Conservation (phyloP, 2,797 vertebrate species). For the Lagocephalus sceleratus region DNA sequence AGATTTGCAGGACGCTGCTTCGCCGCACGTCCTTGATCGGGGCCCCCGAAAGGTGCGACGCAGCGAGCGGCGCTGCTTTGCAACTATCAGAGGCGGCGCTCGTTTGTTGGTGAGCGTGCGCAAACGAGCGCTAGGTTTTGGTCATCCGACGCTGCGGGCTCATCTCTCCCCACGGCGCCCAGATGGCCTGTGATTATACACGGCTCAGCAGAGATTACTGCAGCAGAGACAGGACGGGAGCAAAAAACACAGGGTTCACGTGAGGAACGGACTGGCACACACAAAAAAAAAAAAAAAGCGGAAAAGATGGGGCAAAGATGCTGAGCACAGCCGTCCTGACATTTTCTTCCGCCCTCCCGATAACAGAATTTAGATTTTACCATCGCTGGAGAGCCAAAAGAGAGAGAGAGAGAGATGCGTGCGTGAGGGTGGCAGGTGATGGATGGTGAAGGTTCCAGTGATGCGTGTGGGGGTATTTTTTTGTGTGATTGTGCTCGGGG, state of each 20-base stretch:
- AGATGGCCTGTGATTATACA: slow-evolving; percentile 76
- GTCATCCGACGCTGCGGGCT: slow-evolving; percentile 68
- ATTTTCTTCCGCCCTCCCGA: background rate
- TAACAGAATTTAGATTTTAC: background rate
- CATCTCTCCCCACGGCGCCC: slow-evolving; percentile 68
- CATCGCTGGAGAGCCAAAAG: slow-evolving; percentile 9
- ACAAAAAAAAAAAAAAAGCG: slow-evolving; percentile 19
- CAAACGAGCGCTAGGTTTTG: slow-evolving; percentile 26
- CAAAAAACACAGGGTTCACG: slow-evolving; percentile 45
- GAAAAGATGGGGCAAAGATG: slow-evolving; percentile 2
- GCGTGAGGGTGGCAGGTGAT: slow-evolving; percentile 23
- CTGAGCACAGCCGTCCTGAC: background rate
- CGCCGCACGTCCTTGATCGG: slow-evolving; percentile 33
- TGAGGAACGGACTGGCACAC: slow-evolving; percentile 25
- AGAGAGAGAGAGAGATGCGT: background rate
- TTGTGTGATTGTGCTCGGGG: slow-evolving; percentile 20
- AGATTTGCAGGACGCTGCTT: slow-evolving; percentile 9
- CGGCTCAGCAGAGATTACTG: slow-evolving; percentile 72
- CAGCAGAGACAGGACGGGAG: slow-evolving; percentile 40
- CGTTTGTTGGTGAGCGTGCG: slow-evolving; percentile 9
- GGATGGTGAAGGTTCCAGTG: slow-evolving; percentile 15
- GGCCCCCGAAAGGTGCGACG: slow-evolving; percentile 33
- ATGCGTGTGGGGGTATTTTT: background rate
- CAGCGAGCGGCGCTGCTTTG: slow-evolving; percentile 31
- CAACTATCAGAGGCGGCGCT: slow-evolving; percentile 47